phyloP scores from a whole-genome alignment of 2,113 vertebrate genomes.

The Capreolus pygargus region DNA sequence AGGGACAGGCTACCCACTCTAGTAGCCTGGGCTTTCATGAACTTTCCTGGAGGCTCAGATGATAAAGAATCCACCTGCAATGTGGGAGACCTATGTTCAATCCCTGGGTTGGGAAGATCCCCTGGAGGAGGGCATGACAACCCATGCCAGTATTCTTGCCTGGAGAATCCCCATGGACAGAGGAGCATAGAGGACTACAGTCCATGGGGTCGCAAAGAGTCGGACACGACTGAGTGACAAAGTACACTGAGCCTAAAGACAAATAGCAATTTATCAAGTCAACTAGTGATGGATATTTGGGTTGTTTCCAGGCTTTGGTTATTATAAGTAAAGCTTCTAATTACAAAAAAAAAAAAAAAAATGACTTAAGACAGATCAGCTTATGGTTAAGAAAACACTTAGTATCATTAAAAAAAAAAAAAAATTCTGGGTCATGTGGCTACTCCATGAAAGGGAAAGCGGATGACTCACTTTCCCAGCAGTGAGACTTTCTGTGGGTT shows the following conservation, averaged over 20 bases:
- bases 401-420: background rate
- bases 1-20: background rate
- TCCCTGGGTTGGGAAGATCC: background rate
- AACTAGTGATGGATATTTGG: background rate
- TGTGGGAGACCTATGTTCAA: background rate
- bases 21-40: background rate
- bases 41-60: background rate
- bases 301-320: background rate
- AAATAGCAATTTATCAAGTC: background rate
- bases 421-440: background rate
- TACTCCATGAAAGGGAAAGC: background rate
- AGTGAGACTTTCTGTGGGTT: background rate
- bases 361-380: background rate
- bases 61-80: background rate
- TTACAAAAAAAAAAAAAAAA: background rate
- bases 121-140: background rate
- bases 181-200: background rate
- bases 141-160: background rate
- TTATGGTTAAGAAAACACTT: background rate
- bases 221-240: background rate
- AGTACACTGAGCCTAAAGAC: background rate
- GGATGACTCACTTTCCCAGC: background rate
- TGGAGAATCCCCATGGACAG: background rate
- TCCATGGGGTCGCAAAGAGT: background rate
- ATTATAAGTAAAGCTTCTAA: background rate